Conservation (phyloP, 2,888 invertebrate genomes). For the Palloptera scutellata region DNA sequence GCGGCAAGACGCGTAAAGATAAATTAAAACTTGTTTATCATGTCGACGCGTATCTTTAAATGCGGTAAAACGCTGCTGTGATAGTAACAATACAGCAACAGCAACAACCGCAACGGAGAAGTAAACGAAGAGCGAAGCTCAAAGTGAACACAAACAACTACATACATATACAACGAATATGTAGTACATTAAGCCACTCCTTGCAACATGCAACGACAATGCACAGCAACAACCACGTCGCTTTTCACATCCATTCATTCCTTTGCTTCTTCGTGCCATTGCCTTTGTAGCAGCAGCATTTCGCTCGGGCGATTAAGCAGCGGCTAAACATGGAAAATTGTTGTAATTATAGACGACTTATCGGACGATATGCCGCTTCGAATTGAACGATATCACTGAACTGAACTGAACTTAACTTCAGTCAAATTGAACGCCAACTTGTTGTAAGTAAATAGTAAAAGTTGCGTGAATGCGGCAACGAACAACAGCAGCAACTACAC, state of each 20-base stretch:
- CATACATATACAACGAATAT: constrained; percentile 4
- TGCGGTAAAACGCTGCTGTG: constrained; percentile 45
- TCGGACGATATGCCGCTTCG: constrained; percentile 41
- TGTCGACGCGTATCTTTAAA: constrained; percentile 46
- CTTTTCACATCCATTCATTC: too few relatives aligned
- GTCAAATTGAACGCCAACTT: constrained; percentile 1
- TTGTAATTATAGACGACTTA: constrained; percentile 48
- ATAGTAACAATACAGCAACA: constrained; percentile 33
- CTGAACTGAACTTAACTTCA: too few relatives aligned
- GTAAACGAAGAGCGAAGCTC: constrained; percentile 11
- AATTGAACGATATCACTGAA: constrained; percentile 17
- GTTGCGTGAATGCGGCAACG: neutral
- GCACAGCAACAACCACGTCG: constrained; percentile 20
- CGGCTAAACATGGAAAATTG: constrained; percentile 48
- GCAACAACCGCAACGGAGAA: constrained; percentile 19
- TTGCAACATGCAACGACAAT: constrained; percentile 20
- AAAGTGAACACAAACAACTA: constrained; percentile 12
- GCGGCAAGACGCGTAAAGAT: constrained; percentile 37
- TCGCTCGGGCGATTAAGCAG: constrained; percentile 43
- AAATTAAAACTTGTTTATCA: constrained; percentile 47
- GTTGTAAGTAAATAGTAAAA: neutral
- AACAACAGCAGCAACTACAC: too few relatives aligned
- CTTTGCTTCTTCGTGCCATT: constrained; percentile 5
- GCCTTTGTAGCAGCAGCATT: constrained; percentile 22
- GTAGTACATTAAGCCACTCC: neutral